phyloP scores from a whole-genome alignment of 2,797 vertebrate genomes.

The Bucorvus abyssinicus region DNA sequence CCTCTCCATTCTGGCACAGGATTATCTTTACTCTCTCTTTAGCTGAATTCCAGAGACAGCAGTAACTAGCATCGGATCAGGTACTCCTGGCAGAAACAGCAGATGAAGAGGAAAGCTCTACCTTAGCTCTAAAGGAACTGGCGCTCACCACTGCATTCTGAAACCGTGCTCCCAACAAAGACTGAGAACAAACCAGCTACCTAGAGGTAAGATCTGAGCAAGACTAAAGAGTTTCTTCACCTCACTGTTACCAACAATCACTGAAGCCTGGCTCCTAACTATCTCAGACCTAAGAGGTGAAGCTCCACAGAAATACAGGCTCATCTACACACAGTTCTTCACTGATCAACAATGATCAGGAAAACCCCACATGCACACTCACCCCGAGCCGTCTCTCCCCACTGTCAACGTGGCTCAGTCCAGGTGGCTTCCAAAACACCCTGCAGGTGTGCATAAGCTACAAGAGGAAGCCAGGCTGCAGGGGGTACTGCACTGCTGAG shows the following conservation, averaged over 20 bases:
- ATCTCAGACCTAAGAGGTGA: background rate
- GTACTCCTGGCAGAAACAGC: background rate
- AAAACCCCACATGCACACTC: background rate
- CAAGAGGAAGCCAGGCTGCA: background rate
- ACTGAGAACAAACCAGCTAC: background rate
- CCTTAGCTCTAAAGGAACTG: background rate
- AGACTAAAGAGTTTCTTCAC: background rate
- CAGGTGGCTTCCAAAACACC: background rate
- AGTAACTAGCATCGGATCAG: background rate
- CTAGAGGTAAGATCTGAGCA: background rate
- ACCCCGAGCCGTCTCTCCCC: background rate
- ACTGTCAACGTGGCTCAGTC: background rate
- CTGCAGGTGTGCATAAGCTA: background rate
- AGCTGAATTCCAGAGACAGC: background rate
- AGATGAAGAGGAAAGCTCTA: background rate
- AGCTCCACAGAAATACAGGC: background rate
- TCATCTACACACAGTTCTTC: background rate
- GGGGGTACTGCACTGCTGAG: too few species aligned
- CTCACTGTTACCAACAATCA: background rate
- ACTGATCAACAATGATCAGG: background rate
- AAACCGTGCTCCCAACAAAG: background rate
- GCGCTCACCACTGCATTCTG: background rate
- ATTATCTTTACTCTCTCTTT: background rate
- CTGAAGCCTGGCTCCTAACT: background rate
- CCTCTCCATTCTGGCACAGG: background rate